These are phyloP conservation scores for Rhamphomyia laevipes DNA, from an alignment of 2,888 invertebrate genomes.

Conservation along the genomic window DNA sequence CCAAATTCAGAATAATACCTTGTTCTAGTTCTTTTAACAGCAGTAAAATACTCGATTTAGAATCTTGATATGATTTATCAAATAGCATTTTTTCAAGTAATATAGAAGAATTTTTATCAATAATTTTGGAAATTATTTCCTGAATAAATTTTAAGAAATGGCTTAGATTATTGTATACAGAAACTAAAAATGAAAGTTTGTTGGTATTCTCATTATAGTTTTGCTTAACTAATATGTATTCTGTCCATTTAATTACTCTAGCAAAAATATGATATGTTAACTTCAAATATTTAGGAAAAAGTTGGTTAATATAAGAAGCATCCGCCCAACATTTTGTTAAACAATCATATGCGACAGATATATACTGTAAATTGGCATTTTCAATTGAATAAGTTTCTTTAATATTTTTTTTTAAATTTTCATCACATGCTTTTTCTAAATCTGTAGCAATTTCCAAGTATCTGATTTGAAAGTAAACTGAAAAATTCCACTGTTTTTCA, in stretches of 20 bases:
- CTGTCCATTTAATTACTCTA: conserved; percentile 58
- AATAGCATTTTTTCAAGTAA: too few species aligned
- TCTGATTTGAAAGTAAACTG: conserved; percentile 74
- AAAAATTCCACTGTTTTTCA: conserved; percentile 73
- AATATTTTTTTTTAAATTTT: conserved; percentile 4
- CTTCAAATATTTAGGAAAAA: conserved; percentile 73
- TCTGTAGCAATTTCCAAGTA: conserved; percentile 77
- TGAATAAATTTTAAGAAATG: too few species aligned
- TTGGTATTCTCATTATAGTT: not conserved
- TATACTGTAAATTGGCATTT: too few species aligned
- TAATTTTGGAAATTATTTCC: too few species aligned
- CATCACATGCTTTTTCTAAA: conserved; percentile 12
- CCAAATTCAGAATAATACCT: too few species aligned
- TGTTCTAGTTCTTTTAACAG: too few species aligned
- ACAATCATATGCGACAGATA: conserved; percentile 35
- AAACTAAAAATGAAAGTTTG: not conserved
- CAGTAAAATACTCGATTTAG: too few species aligned
- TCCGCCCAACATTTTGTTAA: conserved; percentile 55
- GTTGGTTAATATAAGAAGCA: conserved; percentile 59
- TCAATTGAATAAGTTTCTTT: not conserved
- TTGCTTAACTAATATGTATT: conserved; percentile 14
- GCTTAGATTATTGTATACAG: too few species aligned
- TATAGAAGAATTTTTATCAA: too few species aligned
- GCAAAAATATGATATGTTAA: conserved; percentile 66
- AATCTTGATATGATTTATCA: too few species aligned